Percentiles rank a stretch among this genome's conserved stretches.
Conservation (phyloP, 2,113 vertebrate genomes). For the Ceyx margarethae region DNA sequence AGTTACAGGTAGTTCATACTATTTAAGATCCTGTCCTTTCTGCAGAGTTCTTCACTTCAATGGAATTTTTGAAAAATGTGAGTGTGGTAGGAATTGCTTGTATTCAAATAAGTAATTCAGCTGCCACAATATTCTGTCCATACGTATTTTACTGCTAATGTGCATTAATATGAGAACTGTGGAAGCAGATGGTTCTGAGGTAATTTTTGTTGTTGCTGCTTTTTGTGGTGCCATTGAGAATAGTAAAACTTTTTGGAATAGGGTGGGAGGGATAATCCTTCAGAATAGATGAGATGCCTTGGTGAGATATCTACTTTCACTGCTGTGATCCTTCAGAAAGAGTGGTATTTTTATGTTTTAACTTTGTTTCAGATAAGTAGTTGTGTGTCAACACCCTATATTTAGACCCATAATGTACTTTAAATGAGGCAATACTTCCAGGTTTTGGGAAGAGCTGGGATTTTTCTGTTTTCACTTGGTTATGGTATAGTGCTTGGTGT, state of each 20-base stretch:
- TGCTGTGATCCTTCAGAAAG: neutral
- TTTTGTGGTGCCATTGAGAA: neutral
- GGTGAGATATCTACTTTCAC: accelerated
- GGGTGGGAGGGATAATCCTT: neutral
- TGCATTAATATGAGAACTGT: neutral
- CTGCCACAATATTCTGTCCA: neutral
- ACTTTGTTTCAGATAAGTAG: neutral
- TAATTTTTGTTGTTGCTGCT: neutral
- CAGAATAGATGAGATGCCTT: neutral
- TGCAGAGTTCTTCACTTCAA: neutral
- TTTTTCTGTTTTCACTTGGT: neutral
- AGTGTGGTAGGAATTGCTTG: neutral
- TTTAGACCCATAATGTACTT: neutral
- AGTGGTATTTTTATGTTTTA: neutral
- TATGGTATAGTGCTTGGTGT: neutral
- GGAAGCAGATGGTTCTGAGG: neutral
- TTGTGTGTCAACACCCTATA: neutral
- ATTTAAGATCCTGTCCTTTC: neutral
- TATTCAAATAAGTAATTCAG: neutral
- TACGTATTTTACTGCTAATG: neutral
- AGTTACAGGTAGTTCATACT: accelerated
- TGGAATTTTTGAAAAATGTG: neutral
- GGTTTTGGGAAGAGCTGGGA: neutral
- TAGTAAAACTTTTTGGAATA: neutral
- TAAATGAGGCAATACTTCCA: neutral